Evolutionary conservation across 2,888 invertebrate species (phyloP).

Genomic region (Laspeyria flexula): DNA sequence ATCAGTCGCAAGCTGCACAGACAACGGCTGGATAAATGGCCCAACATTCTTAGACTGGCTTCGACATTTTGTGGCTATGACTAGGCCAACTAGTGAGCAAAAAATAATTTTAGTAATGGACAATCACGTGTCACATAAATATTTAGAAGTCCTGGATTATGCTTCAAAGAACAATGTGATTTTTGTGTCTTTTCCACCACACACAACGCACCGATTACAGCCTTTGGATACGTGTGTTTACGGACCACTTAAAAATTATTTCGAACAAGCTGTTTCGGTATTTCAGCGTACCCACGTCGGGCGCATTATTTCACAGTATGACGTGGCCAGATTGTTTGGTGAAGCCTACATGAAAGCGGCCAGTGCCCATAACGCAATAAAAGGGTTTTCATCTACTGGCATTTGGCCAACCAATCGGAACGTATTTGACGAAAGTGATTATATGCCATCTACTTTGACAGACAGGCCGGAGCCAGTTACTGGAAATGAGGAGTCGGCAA

Average conservation of each 20-base stretch:
- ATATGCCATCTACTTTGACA: constrained; percentile 22
- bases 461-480: constrained; percentile 15
- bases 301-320: constrained; percentile 29
- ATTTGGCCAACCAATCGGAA: constrained; percentile 30
- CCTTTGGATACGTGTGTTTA: constrained; percentile 28
- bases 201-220: constrained; percentile 29
- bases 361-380: constrained; percentile 30
- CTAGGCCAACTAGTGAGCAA: constrained; percentile 26
- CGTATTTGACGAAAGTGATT: constrained; percentile 28
- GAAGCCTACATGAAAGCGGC: constrained; percentile 30
- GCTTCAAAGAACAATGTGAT: constrained; percentile 31
- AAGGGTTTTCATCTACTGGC: constrained; percentile 31
- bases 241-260: constrained; percentile 27
- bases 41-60: constrained; percentile 35
- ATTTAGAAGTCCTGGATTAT: constrained; percentile 25
- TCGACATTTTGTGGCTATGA: constrained; percentile 19
- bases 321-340: constrained; percentile 19
- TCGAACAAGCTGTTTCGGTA: constrained; percentile 22
- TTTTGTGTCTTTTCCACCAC: constrained; percentile 33
- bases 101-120: constrained; percentile 25
- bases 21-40: constrained; percentile 36
- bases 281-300: constrained; percentile 29
- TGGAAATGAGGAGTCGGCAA: constrained; percentile 10
- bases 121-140: constrained; percentile 29
- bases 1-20: constrained; percentile 24